phyloP scores from a whole-genome alignment of 2,113 vertebrate genomes.

The Arothron firmamentum region DNA sequence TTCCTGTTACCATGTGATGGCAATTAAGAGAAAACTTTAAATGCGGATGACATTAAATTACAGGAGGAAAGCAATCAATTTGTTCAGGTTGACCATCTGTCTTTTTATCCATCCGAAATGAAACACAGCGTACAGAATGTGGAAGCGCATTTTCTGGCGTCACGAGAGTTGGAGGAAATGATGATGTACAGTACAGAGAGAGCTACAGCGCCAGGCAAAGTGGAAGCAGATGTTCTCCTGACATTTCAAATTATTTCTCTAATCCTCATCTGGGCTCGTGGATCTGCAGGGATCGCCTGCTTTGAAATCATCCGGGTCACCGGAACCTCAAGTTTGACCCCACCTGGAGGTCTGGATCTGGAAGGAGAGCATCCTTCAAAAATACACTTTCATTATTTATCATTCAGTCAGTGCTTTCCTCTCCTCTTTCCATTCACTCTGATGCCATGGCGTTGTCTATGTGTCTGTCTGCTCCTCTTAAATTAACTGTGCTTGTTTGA shows the following conservation, averaged over 20 bases:
- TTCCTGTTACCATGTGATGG: too few relatives aligned
- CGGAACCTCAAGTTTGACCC: too few relatives aligned
- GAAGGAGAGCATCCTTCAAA: slow-evolving; percentile 72
- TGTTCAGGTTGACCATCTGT: slow-evolving; percentile 18
- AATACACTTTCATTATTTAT: slow-evolving; percentile 26
- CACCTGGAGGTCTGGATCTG: too few relatives aligned
- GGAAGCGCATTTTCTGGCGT: slow-evolving; percentile 26
- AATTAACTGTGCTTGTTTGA: slow-evolving; percentile 21
- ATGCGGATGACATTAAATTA: too few relatives aligned
- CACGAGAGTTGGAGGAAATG: slow-evolving; percentile 48
- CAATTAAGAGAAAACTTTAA: too few relatives aligned
- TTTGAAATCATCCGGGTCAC: too few relatives aligned
- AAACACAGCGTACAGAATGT: slow-evolving; percentile 16
- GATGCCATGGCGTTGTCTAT: background rate
- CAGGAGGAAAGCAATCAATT: background rate
- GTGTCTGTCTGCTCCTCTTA: slow-evolving; percentile 19
- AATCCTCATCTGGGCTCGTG: slow-evolving; percentile 10
- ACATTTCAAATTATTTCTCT: slow-evolving; percentile 42
- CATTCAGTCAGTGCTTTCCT: slow-evolving; percentile 50
- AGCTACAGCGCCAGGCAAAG: slow-evolving; percentile 35
- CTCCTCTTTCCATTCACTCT: slow-evolving; percentile 24
- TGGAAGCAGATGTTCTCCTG: slow-evolving; percentile 52
- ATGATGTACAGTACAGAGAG: slow-evolving; percentile 15
- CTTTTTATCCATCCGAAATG: slow-evolving; percentile 18
- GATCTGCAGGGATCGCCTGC: background rate